Evolutionary conservation across 2,888 invertebrate genomes (phyloP).

Genomic region (Tortrix viridana): DNA sequence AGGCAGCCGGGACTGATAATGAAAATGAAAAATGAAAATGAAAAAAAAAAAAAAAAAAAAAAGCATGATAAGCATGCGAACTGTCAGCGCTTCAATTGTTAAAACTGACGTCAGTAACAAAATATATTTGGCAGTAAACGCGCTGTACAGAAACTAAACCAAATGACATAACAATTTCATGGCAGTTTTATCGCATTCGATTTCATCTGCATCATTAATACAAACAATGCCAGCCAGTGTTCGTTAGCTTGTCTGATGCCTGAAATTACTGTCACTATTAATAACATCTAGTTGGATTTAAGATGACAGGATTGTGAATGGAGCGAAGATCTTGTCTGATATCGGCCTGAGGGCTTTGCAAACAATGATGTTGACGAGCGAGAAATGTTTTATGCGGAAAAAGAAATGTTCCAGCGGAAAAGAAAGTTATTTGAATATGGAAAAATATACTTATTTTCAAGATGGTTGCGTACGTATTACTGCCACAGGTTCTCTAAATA

Average conservation of each 20-base stretch:
- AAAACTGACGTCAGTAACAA: no score
- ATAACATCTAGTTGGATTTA: constrained; percentile 20
- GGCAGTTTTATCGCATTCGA: constrained; percentile 7
- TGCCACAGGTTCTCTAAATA: not conserved
- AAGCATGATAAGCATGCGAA: no score
- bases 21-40: no score
- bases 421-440: not conserved
- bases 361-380: constrained; percentile 24
- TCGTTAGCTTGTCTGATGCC: constrained; percentile 21
- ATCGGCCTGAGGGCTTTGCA: constrained; percentile 14
- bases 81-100: no score
- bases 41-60: no score
- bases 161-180: no score
- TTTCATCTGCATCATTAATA: constrained; percentile 5
- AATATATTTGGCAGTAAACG: no score
- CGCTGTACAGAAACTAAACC: no score
- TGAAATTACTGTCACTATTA: constrained; percentile 17
- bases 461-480: not conserved
- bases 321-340: constrained; percentile 14
- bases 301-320: constrained; percentile 22
- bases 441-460: constrained; percentile 1
- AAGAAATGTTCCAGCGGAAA: constrained; percentile 6
- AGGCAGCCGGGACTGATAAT: no score
- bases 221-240: constrained; percentile 12
- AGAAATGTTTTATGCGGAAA: constrained; percentile 22